Evolutionary conservation across 2,113 vertebrate species (phyloP).

Genomic region (Xenopus tropicalis): DNA sequence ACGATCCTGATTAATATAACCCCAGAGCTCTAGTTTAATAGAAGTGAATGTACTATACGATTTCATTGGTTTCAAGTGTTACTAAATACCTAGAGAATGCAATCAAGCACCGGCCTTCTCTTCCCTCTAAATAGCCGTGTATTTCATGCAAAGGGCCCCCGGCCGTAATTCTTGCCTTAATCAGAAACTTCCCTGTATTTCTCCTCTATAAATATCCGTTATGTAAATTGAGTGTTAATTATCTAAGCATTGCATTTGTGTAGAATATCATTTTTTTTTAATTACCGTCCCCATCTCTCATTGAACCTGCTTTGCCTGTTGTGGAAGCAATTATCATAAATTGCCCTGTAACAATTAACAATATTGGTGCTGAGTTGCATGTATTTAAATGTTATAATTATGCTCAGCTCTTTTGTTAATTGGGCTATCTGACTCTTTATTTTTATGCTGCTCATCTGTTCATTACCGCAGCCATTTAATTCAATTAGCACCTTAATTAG

Average conservation of each 20-base stretch:
- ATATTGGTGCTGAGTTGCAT: conserved; percentile 76
- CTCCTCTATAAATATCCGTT: conserved; percentile 55
- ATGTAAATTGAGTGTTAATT: conserved; percentile 83
- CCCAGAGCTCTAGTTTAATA: not conserved
- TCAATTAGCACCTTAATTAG: conserved; percentile 99
- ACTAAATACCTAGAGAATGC: conserved; percentile 1
- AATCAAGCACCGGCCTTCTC: too few relatives aligned
- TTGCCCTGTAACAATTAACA: conserved; percentile 96
- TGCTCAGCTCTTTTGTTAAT: conserved; percentile 96
- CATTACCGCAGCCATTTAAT: conserved; percentile 98
- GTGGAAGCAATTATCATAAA: conserved; percentile 98
- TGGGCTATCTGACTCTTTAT: conserved; percentile 97
- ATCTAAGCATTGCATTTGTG: conserved; percentile 62
- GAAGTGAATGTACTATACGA: not conserved
- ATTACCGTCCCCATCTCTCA: conserved; percentile 69
- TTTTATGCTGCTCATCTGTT: conserved; percentile 95
- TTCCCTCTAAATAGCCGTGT: not conserved
- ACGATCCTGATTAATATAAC: not conserved
- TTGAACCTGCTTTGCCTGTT: conserved; percentile 72
- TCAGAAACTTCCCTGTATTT: not conserved
- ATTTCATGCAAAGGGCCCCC: not conserved
- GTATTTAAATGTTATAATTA: conserved; percentile 99
- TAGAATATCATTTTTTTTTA: conserved; percentile 78
- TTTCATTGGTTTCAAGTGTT: not conserved
- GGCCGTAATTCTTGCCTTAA: conserved; percentile 10